A percentile compares a stretch with the other conserved stretches of the same genome.
Evolutionary conservation across 2,888 invertebrate species (phyloP).

Genomic region (Caenorhabditis sp.): DNA sequence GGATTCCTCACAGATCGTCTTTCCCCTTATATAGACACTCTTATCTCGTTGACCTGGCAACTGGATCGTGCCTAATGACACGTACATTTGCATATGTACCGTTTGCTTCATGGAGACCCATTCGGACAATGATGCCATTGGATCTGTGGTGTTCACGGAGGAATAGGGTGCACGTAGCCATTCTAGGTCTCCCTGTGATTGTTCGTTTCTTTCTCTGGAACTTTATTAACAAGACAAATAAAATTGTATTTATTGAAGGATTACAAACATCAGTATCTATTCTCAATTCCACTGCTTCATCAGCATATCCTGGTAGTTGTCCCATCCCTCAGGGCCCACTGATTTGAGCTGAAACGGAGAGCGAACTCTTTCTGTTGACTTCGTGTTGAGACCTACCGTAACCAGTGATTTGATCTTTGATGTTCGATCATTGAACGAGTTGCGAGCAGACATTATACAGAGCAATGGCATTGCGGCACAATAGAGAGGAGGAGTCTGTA

Average conservation of each 20-base stretch:
- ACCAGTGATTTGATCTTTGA: slow-evolving; percentile 39
- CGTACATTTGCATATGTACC: slow-evolving; percentile 56
- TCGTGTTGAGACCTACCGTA: slow-evolving; percentile 5
- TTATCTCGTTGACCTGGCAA: slow-evolving; percentile 42
- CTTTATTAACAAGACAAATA: too few species aligned
- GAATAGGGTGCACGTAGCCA: slow-evolving; percentile 1
- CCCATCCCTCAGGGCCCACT: slow-evolving; percentile 41
- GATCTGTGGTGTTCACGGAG: slow-evolving; percentile 16
- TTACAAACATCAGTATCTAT: slow-evolving; percentile 1
- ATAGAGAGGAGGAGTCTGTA: slow-evolving; percentile 51
- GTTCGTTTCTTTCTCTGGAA: too few species aligned
- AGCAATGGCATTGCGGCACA: slow-evolving; percentile 46
- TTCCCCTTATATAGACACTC: neutral
- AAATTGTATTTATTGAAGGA: slow-evolving; percentile 30
- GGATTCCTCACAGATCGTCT: neutral
- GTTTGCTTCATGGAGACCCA: slow-evolving; percentile 36
- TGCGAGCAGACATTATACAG: slow-evolving; percentile 23
- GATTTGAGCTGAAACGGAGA: slow-evolving; percentile 33
- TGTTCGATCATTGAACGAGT: slow-evolving; percentile 32
- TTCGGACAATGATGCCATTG: slow-evolving; percentile 25
- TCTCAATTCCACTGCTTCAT: slow-evolving; percentile 34
- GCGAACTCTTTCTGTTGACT: neutral
- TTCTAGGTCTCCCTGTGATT: neutral
- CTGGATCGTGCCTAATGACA: slow-evolving; percentile 33
- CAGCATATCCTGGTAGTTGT: slow-evolving; percentile 35